These are phyloP conservation scores for Junonia oenone DNA, from an alignment of 2,888 invertebrate genomes.

Conservation along the genomic window DNA sequence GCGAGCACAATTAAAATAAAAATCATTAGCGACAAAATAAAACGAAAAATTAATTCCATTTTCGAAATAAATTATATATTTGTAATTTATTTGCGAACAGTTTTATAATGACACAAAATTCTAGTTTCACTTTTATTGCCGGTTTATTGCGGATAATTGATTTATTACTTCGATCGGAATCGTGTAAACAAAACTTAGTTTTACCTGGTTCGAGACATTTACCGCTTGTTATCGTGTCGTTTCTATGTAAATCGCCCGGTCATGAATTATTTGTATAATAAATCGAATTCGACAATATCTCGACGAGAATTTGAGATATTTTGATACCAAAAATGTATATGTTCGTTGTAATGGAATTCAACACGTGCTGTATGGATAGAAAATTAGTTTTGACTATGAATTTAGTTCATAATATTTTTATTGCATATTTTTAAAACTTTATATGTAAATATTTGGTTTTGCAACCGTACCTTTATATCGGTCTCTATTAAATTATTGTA, in stretches of 20 bases:
- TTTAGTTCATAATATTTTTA: too few species aligned
- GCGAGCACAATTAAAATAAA: too few species aligned
- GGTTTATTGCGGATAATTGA: not conserved
- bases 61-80: not conserved
- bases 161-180: not conserved
- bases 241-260: conserved; percentile 13
- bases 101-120: not conserved
- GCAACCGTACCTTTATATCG: too few species aligned
- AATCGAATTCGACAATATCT: conserved; percentile 15
- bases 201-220: conserved; percentile 4
- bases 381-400: conserved; percentile 17
- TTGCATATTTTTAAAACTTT: too few species aligned
- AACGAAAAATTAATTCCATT: not conserved
- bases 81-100: not conserved
- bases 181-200: not conserved
- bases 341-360: conserved; percentile 31
- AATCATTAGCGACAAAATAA: too few species aligned
- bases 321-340: conserved; percentile 40
- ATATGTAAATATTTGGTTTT: too few species aligned
- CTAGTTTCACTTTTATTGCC: not conserved
- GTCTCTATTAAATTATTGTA: too few species aligned
- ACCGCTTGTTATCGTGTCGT: conserved; percentile 7
- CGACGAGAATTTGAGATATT: conserved; percentile 21
- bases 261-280: conserved; percentile 21
- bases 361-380: conserved; percentile 35